These are phyloP conservation scores for Neoaliturus tenellus DNA, from an alignment of 2,888 invertebrate species.

Conservation along the genomic window DNA sequence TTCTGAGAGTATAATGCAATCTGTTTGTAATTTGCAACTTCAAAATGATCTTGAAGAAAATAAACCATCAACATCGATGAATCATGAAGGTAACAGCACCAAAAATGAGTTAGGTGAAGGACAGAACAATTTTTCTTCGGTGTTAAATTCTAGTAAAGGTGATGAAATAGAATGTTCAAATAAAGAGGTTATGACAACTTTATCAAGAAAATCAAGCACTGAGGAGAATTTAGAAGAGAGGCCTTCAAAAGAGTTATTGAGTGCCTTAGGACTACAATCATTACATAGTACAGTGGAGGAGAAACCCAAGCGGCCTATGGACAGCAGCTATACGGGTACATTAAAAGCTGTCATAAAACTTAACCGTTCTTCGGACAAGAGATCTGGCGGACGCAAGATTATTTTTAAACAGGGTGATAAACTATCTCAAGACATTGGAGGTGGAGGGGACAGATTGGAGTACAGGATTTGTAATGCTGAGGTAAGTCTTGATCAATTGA, in stretches of 20 bases:
- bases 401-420: constrained; percentile 71
- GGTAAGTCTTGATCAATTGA: too few species aligned
- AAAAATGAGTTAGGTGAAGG: constrained; percentile 10
- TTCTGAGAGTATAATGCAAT: not conserved
- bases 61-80: not conserved
- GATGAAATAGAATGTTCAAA: constrained; percentile 1
- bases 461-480: constrained; percentile 64
- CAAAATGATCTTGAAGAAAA: not conserved
- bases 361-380: constrained; percentile 77
- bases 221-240: constrained; percentile 79
- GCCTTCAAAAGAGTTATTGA: constrained; percentile 82
- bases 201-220: constrained; percentile 49
- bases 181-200: not conserved
- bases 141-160: not conserved
- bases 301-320: constrained; percentile 57
- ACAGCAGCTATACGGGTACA: constrained; percentile 81
- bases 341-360: constrained; percentile 90
- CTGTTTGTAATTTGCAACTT: not conserved
- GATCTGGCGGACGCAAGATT: constrained; percentile 71
- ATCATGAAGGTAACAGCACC: not conserved
- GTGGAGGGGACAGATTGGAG: constrained; percentile 62
- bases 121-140: constrained; percentile 6
- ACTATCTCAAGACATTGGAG: constrained; percentile 67
- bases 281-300: constrained; percentile 77
- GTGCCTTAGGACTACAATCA: constrained; percentile 85